phyloP scores from a whole-genome alignment of 2,888 invertebrate genomes.

The Trachelus tabidus region DNA sequence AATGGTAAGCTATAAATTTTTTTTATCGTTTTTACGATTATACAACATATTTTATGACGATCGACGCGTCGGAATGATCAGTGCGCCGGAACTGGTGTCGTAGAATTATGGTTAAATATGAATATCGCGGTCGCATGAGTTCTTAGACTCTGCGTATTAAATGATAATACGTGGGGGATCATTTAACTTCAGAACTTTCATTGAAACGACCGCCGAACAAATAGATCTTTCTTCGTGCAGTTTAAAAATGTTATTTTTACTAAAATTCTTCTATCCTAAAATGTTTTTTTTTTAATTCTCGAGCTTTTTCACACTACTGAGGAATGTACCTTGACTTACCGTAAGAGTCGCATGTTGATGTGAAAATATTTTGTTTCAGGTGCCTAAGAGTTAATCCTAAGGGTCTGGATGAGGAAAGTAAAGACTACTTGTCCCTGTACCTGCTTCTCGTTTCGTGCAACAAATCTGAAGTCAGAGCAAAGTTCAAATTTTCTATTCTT shows the following conservation, averaged over 20 bases:
- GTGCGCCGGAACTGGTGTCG: neutral
- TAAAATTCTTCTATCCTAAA: neutral
- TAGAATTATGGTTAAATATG: neutral
- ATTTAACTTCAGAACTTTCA: neutral
- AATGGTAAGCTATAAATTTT: slow-evolving; percentile 78
- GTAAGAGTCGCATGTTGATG: neutral
- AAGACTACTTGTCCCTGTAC: slow-evolving; percentile 99
- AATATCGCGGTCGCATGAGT: neutral
- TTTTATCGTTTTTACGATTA: neutral
- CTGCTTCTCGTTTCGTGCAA: slow-evolving; percentile 99
- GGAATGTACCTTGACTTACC: neutral
- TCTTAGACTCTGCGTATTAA: neutral
- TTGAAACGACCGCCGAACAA: too few relatives aligned
- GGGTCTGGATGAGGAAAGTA: slow-evolving; percentile 99
- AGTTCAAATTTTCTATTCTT: slow-evolving; percentile 99
- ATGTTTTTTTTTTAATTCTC: neutral
- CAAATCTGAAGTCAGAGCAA: slow-evolving; percentile 99
- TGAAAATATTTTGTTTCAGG: slow-evolving; percentile 67
- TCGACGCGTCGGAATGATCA: neutral
- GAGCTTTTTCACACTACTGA: neutral
- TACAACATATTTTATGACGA: neutral
- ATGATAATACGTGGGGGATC: neutral
- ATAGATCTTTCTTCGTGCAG: too few relatives aligned
- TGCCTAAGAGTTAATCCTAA: slow-evolving; percentile 99
- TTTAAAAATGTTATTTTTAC: too few relatives aligned